A percentile compares a stretch with the other conserved stretches of the same genome.
phyloP scores from a whole-genome alignment of 2,888 invertebrate species.

The Bombylius major region DNA sequence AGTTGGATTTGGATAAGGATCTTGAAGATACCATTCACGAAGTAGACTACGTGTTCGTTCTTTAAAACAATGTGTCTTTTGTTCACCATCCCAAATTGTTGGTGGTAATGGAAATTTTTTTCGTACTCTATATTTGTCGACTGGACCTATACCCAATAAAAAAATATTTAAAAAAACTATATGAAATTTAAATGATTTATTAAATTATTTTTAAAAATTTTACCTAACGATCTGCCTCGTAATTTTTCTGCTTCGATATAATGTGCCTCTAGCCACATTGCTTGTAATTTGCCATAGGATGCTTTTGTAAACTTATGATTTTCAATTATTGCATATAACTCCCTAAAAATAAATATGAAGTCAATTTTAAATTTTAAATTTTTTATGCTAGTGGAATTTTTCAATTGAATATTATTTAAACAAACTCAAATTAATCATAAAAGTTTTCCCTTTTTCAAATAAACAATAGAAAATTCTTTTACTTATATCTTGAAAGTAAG shows the following conservation, averaged over 20 bases:
- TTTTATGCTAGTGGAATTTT: background rate
- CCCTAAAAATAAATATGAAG: slow-evolving; percentile 36
- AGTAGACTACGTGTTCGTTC: slow-evolving; percentile 88
- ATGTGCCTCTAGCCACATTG: slow-evolving; percentile 91
- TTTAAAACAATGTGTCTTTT: slow-evolving; percentile 94
- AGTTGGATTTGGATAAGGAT: slow-evolving; percentile 90
- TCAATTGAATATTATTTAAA: background rate
- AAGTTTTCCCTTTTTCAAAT: background rate
- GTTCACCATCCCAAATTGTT: slow-evolving; percentile 93
- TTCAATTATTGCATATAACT: slow-evolving; percentile 80
- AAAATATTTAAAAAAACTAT: background rate
- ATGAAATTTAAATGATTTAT: background rate
- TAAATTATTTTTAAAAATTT: slow-evolving; percentile 6
- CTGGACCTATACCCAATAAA: slow-evolving; percentile 45
- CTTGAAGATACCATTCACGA: slow-evolving; percentile 96
- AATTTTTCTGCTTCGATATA: slow-evolving; percentile 88
- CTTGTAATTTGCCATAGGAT: slow-evolving; percentile 76
- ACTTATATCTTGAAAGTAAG: too few species aligned
- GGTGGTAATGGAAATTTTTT: slow-evolving; percentile 88
- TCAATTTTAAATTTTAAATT: too few species aligned
- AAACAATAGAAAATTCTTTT: too few species aligned
- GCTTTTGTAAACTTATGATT: slow-evolving; percentile 80
- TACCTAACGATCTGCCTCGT: slow-evolving; percentile 70
- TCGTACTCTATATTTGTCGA: slow-evolving; percentile 84
- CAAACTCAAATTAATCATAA: background rate